A percentile compares a stretch with the other conserved stretches of the same genome.
These are phyloP conservation scores for Epirrhoe alternata DNA, from an alignment of 2,888 invertebrate genomes.

Conservation along the genomic window DNA sequence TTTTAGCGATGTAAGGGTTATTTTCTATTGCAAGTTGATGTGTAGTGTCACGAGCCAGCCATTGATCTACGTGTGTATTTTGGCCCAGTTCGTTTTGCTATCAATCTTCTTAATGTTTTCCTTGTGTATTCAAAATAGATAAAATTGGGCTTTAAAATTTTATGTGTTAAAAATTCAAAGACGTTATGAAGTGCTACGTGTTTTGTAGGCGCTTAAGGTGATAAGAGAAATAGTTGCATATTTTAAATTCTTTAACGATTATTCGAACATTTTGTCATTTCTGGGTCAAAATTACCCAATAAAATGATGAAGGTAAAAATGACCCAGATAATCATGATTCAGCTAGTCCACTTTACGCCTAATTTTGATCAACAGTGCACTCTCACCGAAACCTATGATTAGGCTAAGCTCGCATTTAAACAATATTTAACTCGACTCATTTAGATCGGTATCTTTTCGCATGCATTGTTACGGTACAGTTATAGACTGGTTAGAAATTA, in stretches of 20 bases:
- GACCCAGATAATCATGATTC: constrained; percentile 4
- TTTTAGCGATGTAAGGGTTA: background rate
- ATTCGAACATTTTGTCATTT: background rate
- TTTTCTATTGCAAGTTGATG: constrained; percentile 3
- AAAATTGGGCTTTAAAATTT: constrained; percentile 25
- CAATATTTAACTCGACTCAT: constrained; percentile 60
- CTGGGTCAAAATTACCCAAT: background rate
- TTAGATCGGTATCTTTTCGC: constrained; percentile 56
- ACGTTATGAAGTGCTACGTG: constrained; percentile 15
- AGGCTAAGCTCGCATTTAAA: constrained; percentile 50
- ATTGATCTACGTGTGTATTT: constrained; percentile 17
- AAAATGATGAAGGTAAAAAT: constrained; percentile 3
- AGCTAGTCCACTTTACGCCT: constrained; percentile 23
- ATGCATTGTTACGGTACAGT: constrained; percentile 54
- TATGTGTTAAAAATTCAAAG: constrained; percentile 29
- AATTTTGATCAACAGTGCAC: constrained; percentile 28
- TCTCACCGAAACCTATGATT: constrained; percentile 44
- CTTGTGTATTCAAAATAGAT: constrained; percentile 34
- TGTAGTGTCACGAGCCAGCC: background rate
- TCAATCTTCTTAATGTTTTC: constrained; percentile 37
- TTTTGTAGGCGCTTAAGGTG: background rate
- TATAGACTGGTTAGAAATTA: constrained; percentile 35
- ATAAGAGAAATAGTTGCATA: constrained; percentile 13
- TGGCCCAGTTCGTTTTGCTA: constrained; percentile 29
- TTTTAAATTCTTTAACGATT: background rate